These are phyloP conservation scores for Zaprionus africanus DNA, from an alignment of 1,140 invertebrate genomes.

Conservation along the genomic window DNA sequence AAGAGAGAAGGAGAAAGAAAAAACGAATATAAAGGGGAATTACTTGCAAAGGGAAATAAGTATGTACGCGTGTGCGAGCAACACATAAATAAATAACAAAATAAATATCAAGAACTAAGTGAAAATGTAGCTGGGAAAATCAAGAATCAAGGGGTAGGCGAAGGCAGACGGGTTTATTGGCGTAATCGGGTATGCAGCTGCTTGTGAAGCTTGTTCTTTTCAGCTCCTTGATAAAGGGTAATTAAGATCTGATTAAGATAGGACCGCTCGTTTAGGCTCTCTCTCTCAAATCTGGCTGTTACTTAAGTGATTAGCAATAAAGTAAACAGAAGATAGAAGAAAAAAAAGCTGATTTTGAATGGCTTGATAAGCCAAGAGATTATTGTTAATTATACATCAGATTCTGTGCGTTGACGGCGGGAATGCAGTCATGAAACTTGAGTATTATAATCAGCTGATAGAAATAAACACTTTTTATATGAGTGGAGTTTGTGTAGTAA, in stretches of 20 bases:
- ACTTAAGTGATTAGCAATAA: slow-evolving; percentile 36
- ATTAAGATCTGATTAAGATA: slow-evolving; percentile 53
- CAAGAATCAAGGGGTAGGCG: not conserved
- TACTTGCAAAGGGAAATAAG: slow-evolving; percentile 15
- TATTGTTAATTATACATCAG: slow-evolving; percentile 14
- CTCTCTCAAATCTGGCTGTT: slow-evolving; percentile 21
- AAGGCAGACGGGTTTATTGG: no score
- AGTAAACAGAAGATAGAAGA: not conserved
- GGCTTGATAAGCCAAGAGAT: slow-evolving; percentile 16
- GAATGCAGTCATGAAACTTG: not conserved
- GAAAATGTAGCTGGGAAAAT: slow-evolving; percentile 61
- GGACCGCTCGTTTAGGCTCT: not conserved
- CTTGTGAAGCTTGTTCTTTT: slow-evolving; percentile 10
- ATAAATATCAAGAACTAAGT: slow-evolving; percentile 72
- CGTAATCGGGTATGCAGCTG: slow-evolving; percentile 29
- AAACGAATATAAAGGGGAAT: slow-evolving; percentile 5
- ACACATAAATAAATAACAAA: slow-evolving; percentile 76
- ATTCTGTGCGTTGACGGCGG: not conserved
- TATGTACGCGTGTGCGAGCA: slow-evolving; percentile 43
- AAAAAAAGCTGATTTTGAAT: slow-evolving; percentile 7
- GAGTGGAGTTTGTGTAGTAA: not conserved
- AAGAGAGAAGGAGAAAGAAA: slow-evolving; percentile 5
- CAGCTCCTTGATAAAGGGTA: slow-evolving; percentile 24
- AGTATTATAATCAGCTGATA: not conserved
- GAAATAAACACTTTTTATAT: not conserved